phyloP scores from a whole-genome alignment of 1,140 invertebrate species.

The Dolichoris vasculosae region DNA sequence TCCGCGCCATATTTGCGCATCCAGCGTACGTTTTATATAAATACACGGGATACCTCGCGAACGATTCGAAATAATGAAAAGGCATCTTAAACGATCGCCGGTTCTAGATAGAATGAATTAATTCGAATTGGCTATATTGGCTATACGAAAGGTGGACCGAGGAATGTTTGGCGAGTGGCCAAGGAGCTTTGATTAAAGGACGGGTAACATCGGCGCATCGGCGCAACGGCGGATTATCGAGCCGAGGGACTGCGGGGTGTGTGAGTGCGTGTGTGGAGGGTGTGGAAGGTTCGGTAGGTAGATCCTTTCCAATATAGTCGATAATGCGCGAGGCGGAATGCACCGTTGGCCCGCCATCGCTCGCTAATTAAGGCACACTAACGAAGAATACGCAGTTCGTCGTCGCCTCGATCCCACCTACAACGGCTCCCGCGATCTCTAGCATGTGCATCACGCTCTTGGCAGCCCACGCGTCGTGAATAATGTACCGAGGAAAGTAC shows the following conservation, averaged over 20 bases:
- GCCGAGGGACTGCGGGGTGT: no score
- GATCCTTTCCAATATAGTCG: background rate
- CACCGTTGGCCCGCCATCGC: no score
- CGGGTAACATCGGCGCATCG: background rate
- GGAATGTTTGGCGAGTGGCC: background rate
- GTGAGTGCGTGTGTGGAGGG: background rate
- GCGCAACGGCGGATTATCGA: no score
- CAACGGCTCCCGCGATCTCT: background rate
- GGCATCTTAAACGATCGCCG: background rate
- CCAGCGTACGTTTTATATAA: background rate
- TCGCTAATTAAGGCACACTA: conserved; percentile 53
- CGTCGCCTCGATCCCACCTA: background rate
- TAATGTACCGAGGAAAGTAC: conserved; percentile 15
- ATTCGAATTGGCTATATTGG: background rate
- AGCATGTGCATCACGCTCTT: background rate
- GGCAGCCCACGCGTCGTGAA: conserved; percentile 4
- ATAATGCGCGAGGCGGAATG: conserved; percentile 18
- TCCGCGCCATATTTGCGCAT: background rate
- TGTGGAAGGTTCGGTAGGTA: no score
- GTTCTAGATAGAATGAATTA: background rate
- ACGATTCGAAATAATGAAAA: background rate
- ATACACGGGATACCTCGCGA: no score
- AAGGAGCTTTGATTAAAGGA: background rate
- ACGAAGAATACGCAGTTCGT: conserved; percentile 48
- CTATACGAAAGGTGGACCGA: background rate